A percentile compares a stretch with the other conserved stretches of the same genome.
Conservation (phyloP, 2,113 vertebrate genomes). For the Piprites chloris region DNA sequence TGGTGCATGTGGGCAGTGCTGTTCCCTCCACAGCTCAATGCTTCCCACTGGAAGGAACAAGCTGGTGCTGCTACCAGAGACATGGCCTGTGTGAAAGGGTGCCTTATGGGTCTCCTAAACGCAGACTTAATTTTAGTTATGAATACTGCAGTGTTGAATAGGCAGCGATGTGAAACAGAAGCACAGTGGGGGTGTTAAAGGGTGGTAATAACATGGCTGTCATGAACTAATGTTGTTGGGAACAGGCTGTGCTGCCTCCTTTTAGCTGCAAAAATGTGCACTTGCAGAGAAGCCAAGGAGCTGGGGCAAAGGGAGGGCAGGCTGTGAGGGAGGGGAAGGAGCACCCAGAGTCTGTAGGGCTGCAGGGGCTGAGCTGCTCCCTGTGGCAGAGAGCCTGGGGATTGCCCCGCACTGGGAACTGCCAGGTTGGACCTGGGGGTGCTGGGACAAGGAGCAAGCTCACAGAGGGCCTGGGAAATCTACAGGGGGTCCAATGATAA, state of each 20-base stretch:
- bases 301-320: neutral
- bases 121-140: constrained; percentile 31
- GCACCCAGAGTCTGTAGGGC: neutral
- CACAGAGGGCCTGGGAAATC: neutral
- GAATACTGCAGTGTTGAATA: neutral
- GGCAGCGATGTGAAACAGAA: constrained; percentile 41
- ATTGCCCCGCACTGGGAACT: fast-evolving
- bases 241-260: constrained; percentile 54
- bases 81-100: neutral
- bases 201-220: constrained; percentile 65
- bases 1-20: fast-evolving
- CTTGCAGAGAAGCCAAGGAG: neutral
- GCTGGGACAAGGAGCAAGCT: neutral
- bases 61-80: neutral
- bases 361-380: neutral
- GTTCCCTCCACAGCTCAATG: fast-evolving
- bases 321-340: neutral
- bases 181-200: constrained; percentile 60
- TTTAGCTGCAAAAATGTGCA: neutral
- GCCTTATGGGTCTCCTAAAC: neutral
- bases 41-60: neutral
- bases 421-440: fast-evolving
- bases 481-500: neutral
- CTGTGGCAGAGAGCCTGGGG: neutral
- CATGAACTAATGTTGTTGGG: constrained; percentile 32